These are phyloP conservation scores for Accipiter virgatus DNA, from an alignment of 2,113 vertebrate species.

Conservation along the genomic window DNA sequence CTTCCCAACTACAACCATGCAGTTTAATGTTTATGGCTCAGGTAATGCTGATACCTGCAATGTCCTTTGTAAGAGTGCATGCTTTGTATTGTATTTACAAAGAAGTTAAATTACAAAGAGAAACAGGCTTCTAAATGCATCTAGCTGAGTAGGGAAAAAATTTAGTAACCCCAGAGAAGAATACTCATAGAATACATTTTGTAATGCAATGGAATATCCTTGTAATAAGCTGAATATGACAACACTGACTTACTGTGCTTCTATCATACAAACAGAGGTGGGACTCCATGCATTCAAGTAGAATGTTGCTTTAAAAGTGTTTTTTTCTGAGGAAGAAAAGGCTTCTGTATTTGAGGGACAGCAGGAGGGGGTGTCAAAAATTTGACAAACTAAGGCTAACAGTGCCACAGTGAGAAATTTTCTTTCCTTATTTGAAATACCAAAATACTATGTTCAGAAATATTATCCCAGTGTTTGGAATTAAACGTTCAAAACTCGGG, in stretches of 20 bases:
- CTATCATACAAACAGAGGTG: neutral
- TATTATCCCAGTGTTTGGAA: neutral
- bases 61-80: neutral
- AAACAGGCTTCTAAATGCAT: neutral
- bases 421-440: neutral
- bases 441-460: neutral
- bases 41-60: neutral
- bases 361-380: neutral
- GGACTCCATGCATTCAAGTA: neutral
- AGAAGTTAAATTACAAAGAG: neutral
- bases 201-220: no score
- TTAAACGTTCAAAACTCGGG: neutral
- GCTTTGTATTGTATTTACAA: neutral
- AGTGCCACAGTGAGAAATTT: neutral
- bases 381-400: neutral
- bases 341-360: neutral
- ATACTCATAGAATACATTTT: no score
- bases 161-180: no score
- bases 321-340: neutral
- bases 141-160: neutral
- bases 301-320: neutral
- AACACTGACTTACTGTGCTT: neutral
- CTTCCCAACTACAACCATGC: neutral
- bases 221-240: neutral
- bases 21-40: neutral